These are phyloP conservation scores for Zelostemma sp. DNA, from an alignment of 1,140 invertebrate genomes.

Conservation along the genomic window DNA sequence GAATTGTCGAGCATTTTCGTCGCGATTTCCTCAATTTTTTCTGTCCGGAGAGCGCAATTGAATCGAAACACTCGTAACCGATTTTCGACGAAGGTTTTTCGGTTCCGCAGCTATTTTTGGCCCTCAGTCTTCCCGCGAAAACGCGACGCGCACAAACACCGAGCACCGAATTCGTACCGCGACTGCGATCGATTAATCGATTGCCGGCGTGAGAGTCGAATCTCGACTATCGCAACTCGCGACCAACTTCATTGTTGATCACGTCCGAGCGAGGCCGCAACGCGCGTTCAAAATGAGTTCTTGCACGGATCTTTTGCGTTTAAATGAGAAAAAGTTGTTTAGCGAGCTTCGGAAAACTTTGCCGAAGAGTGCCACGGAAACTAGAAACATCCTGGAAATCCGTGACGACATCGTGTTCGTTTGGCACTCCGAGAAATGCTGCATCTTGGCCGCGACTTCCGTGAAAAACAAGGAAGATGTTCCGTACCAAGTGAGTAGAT, in stretches of 20 bases:
- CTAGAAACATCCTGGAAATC: conserved; percentile 74
- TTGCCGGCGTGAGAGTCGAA: no score
- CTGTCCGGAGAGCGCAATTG: no score
- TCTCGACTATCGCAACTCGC: conserved; percentile 3
- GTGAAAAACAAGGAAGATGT: conserved; percentile 67
- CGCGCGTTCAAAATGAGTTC: conserved; percentile 71
- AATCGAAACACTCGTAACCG: no score
- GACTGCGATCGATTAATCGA: no score
- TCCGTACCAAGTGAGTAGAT: conserved; percentile 53
- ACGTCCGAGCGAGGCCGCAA: conserved; percentile 8
- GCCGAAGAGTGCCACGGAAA: conserved; percentile 71
- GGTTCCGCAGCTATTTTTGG: no score
- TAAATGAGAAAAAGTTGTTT: conserved; percentile 74
- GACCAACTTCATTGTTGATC: conserved; percentile 56
- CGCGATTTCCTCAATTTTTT: no score
- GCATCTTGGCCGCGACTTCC: conserved; percentile 72
- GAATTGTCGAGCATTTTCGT: no score
- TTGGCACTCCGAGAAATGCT: conserved; percentile 76
- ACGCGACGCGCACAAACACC: no score
- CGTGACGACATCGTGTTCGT: conserved; percentile 76
- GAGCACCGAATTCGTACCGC: no score
- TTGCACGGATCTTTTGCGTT: conserved; percentile 70
- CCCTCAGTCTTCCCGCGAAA: no score
- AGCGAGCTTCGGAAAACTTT: conserved; percentile 71
- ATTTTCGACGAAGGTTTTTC: no score